A percentile compares a stretch with the other conserved stretches of the same genome.
phyloP scores from a whole-genome alignment of 2,888 invertebrate species.

The Gymnoscelis rufifasciata region DNA sequence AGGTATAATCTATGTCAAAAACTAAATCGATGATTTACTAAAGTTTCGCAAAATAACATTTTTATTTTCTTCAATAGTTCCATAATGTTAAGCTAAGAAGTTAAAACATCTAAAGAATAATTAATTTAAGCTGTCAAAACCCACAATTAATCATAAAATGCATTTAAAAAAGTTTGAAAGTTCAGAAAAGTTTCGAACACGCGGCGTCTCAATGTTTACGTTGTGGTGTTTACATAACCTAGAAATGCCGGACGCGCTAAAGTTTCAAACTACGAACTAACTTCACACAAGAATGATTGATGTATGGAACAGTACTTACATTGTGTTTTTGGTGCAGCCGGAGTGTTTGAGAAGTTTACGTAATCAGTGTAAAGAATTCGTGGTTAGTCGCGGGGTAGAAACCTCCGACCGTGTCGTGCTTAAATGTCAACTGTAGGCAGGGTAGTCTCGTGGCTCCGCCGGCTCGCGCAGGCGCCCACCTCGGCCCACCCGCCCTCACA shows the following conservation, averaged over 20 bases:
- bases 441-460: constrained; percentile 27
- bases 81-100: too few relatives aligned
- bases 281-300: constrained; percentile 2
- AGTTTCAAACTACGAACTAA: constrained; percentile 8
- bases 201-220: not conserved
- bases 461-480: constrained; percentile 48
- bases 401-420: constrained; percentile 31
- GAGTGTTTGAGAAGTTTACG: not conserved
- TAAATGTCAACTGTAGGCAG: constrained; percentile 25
- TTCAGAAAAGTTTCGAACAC: too few relatives aligned
- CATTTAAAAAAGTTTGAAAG: too few relatives aligned
- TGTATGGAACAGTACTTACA: constrained; percentile 14
- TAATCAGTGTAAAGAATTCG: not conserved
- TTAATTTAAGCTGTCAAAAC: too few relatives aligned
- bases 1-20: too few relatives aligned
- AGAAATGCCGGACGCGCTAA: constrained; percentile 1
- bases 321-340: constrained; percentile 2
- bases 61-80: too few relatives aligned
- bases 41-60: too few relatives aligned
- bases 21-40: too few relatives aligned
- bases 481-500: constrained; percentile 33
- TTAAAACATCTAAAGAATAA: too few relatives aligned
- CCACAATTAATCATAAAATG: too few relatives aligned
- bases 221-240: constrained; percentile 5
- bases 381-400: constrained; percentile 2